A percentile compares a stretch with the other conserved stretches of the same genome.
phyloP scores from a whole-genome alignment of 2,797 vertebrate genomes.

The Lithobates pipiens region DNA sequence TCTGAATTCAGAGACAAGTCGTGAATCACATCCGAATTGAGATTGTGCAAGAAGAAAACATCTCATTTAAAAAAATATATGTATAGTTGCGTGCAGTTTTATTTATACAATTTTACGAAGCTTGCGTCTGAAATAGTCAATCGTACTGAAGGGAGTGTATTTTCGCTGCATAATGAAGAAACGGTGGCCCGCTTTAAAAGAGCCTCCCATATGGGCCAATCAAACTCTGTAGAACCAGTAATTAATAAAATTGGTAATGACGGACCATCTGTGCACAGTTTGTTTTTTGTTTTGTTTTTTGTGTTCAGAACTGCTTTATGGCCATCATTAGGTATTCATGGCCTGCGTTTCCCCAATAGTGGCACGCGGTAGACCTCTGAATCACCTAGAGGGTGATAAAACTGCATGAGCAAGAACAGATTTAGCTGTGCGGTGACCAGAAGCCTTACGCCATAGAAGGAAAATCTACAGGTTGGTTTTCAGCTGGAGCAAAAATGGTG shows the following conservation, averaged over 20 bases:
- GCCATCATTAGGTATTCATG: constrained; percentile 66
- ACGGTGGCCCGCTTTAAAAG: constrained; percentile 18
- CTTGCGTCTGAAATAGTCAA: constrained; percentile 15
- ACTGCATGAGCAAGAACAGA: constrained; percentile 36
- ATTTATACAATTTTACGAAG: constrained; percentile 9
- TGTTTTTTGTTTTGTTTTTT: neutral
- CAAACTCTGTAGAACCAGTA: constrained; percentile 40
- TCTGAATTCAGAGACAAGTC: constrained; percentile 46
- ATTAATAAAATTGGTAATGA: constrained; percentile 68
- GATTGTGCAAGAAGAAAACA: constrained; percentile 46
- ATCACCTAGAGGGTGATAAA: constrained; percentile 52
- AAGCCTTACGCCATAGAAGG: neutral
- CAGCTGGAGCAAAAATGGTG: neutral
- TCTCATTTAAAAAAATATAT: constrained; percentile 54
- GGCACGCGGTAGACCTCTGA: constrained; percentile 27
- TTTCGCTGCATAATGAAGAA: constrained; percentile 48
- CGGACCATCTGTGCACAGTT: constrained; percentile 63
- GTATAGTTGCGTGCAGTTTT: constrained; percentile 4
- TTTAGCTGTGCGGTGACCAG: constrained; percentile 25
- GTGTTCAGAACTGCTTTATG: constrained; percentile 26
- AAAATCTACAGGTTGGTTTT: neutral
- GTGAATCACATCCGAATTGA: constrained; percentile 54
- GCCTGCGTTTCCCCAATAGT: constrained; percentile 42
- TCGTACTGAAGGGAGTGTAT: constrained; percentile 46
- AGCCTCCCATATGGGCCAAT: constrained; percentile 55